Conservation (phyloP, 2,113 vertebrate genomes). For the Paramisgurnus dabryanus region DNA sequence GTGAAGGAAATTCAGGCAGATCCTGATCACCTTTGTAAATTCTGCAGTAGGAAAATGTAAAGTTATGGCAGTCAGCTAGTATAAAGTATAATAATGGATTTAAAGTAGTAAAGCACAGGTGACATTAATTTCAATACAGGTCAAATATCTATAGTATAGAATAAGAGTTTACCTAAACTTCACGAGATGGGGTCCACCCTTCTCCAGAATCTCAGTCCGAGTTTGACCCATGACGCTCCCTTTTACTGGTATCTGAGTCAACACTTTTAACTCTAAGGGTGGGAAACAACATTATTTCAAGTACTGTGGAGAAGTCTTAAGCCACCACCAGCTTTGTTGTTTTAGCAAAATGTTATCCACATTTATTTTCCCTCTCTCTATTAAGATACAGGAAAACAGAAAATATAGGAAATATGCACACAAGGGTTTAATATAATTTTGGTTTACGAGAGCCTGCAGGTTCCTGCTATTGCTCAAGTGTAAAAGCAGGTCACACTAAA, state of each 20-base stretch:
- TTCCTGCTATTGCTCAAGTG: no score
- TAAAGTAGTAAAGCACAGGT: no score
- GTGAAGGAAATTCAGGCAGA: constrained; percentile 65
- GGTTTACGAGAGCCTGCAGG: no score
- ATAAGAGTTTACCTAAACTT: constrained; percentile 61
- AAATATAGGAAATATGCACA: no score
- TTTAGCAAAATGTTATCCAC: no score
- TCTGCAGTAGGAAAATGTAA: constrained; percentile 63
- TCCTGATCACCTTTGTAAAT: constrained; percentile 58
- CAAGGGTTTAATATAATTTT: no score
- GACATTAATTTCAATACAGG: not conserved
- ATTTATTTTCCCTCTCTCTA: no score
- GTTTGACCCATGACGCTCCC: not conserved
- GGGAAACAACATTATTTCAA: not conserved
- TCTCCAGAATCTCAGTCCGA: not conserved
- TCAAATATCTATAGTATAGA: not conserved
- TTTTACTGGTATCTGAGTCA: not conserved
- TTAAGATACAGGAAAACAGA: no score
- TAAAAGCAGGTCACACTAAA: no score
- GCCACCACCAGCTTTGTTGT: no score
- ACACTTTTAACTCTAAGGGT: not conserved
- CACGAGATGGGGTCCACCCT: constrained; percentile 6
- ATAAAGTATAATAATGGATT: not conserved
- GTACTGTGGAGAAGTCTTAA: no score
- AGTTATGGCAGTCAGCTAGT: not conserved